Percentiles rank a stretch among this genome's conserved stretches.
Evolutionary conservation across 2,797 vertebrate species (phyloP).

Genomic region (Crenuchus spilurus): DNA sequence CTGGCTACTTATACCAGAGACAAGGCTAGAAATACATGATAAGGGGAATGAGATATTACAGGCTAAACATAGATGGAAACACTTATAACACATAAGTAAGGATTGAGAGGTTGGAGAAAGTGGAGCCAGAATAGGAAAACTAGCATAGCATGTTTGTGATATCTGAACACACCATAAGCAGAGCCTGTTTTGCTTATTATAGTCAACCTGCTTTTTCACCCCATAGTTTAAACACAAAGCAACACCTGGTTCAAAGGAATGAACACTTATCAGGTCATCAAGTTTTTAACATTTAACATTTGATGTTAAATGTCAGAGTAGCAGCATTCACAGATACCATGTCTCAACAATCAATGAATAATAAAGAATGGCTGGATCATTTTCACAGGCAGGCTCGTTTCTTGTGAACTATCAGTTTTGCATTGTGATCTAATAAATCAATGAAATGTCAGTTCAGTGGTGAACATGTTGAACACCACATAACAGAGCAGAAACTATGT

Average conservation of each 20-base stretch:
- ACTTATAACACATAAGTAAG: too few species aligned
- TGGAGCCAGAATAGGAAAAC: too few species aligned
- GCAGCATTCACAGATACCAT: background rate
- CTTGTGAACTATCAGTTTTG: background rate
- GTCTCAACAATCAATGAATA: background rate
- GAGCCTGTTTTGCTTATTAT: background rate
- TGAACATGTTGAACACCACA: background rate
- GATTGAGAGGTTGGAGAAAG: too few species aligned
- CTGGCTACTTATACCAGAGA: too few species aligned
- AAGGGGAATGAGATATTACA: too few species aligned
- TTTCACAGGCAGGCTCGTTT: background rate
- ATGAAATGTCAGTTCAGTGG: background rate
- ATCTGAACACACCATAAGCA: background rate
- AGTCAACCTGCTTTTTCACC: background rate
- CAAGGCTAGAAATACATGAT: too few species aligned
- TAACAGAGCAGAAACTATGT: background rate
- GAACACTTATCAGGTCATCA: background rate
- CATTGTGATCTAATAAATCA: background rate
- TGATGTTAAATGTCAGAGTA: background rate
- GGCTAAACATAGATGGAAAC: too few species aligned
- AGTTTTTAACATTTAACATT: too few species aligned
- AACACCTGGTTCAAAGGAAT: background rate
- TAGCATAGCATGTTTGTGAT: too few species aligned
- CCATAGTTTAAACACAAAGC: background rate
- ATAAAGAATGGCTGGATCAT: background rate